Base-by-base conservation (phyloP, 2,888 invertebrate genomes). In the Galerucella nymphaeae region DNA sequence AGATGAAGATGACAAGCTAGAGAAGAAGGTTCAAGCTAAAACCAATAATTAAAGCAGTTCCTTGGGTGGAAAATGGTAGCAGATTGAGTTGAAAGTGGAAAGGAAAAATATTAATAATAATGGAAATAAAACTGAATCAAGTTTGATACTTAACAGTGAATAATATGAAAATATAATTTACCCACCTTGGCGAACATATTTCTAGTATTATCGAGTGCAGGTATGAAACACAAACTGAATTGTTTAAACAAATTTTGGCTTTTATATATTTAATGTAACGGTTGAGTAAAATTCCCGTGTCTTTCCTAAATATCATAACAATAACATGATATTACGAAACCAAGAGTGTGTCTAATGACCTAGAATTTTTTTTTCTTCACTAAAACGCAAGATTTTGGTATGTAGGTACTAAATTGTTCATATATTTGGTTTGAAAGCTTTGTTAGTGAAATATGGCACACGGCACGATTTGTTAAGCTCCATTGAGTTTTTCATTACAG, bases 111-210 rank as follows among this genome's bases (percentile, higher is more conserved):
- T 30, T 5, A 4, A 30, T 30, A 30, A 30, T 30, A 30, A 30
- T 30, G 8, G 6, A 1, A 6, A 30, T 30, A 8, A 0, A 30
- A 30, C 6, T 8, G 8, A 30, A 30, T 30, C 8, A 30, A 30
- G 8, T 30, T 30, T 30, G 8, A 6, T 30, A 6, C 6, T 30
- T 30, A 30, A 8, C 8, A 30, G 2, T 23, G 23, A 23, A 23
- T 23, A 23, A 23, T 23, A 66, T 16, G 1, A 58, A 11, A 63
- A 30, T 30, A 59, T 59, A 57, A 69, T 14, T 62, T 70, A 75
- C 75, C 61, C 68, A 76, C 76, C 75, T 75, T 75, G 23, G 68
- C 65, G 14, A 75, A 67, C 76, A 76, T 76, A 48, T 68, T 74
- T 62, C 30, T 59, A 38, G 57, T 69, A 59, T 63, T 41, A 57